Evolutionary conservation across 2,888 invertebrate genomes (phyloP), one percentile per base, ranked within the genome.

Genomic region (Lutraria lutraria): DNA sequence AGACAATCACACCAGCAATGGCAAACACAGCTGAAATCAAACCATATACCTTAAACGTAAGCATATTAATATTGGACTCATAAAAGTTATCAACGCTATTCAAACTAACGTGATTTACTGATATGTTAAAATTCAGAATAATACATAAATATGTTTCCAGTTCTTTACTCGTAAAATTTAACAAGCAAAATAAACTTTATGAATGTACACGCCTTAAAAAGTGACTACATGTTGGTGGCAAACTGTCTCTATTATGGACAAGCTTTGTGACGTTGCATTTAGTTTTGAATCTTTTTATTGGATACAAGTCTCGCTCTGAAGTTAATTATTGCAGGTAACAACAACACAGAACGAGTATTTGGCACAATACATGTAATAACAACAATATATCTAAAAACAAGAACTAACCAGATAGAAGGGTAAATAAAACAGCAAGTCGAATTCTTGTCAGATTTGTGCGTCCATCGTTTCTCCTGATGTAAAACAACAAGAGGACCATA

Each of bases 361-460:
- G 3, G 56, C 56, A 56, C 56, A 6, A 12, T 19, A 56, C 3
- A 19, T 56, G 56, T 12, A 16, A 56, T 6, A 19, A 56, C 21
- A 56, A 56, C 21, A 56, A 56, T 1, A 6, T 19, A 56, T 56
- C 21, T 56, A 6, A 16, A n/a, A 19, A 82, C 21, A 29, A 60
- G 1, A 76, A 85, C 81, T 52, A 81, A 81, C 86, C 81, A 53
- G 86, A 63, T 0, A 81, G 8, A 8, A 86, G 19, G 16, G 56
- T 34, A 6, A 81, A 56, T 25, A 81, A n/a, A 29, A 63, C 19
- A 12, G 60, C 68, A 13, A 43, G 68, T n/a, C 81, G 21, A 13
- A 86, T 86, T 81, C 86, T 81, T 13, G 10, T 34, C 1, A 86
- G 68, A 53, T 86, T 86, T 25, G 81, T 29, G 12, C 53, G 81